Conservation (phyloP, 2,113 vertebrate species). For the Epinephelus moara region DNA sequence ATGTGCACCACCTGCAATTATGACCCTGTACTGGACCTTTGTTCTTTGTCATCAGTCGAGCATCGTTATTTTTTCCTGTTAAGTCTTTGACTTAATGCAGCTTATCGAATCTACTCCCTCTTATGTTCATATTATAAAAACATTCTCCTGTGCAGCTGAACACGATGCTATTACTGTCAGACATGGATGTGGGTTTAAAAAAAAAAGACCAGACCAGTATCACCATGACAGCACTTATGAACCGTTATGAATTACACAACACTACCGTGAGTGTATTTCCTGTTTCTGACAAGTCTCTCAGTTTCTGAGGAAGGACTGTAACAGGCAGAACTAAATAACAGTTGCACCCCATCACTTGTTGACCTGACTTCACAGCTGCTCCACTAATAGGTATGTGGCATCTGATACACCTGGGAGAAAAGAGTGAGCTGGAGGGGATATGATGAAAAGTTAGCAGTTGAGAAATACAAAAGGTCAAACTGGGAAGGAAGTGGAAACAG, state of each 20-base stretch:
- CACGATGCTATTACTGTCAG: not conserved
- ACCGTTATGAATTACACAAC: no score
- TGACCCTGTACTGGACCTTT: constrained; percentile 1
- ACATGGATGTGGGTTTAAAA: not conserved
- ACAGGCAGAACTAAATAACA: not conserved
- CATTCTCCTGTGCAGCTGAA: not conserved
- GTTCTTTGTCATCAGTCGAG: not conserved
- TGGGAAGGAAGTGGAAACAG: not conserved
- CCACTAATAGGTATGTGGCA: not conserved
- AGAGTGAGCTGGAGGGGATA: not conserved
- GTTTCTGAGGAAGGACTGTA: not conserved
- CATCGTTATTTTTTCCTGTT: not conserved
- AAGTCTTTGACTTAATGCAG: not conserved
- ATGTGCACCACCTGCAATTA: not conserved
- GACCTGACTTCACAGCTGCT: not conserved
- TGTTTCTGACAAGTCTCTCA: not conserved
- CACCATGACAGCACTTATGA: no score
- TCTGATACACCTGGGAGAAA: not conserved
- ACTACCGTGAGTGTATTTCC: no score
- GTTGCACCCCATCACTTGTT: not conserved
- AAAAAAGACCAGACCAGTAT: no score
- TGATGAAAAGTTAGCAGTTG: not conserved
- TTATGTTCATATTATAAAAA: not conserved
- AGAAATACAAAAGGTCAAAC: not conserved
- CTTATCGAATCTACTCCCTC: constrained; percentile 23